phyloP scores from a whole-genome alignment of 2,888 invertebrate genomes.

The Pteria penguin region DNA sequence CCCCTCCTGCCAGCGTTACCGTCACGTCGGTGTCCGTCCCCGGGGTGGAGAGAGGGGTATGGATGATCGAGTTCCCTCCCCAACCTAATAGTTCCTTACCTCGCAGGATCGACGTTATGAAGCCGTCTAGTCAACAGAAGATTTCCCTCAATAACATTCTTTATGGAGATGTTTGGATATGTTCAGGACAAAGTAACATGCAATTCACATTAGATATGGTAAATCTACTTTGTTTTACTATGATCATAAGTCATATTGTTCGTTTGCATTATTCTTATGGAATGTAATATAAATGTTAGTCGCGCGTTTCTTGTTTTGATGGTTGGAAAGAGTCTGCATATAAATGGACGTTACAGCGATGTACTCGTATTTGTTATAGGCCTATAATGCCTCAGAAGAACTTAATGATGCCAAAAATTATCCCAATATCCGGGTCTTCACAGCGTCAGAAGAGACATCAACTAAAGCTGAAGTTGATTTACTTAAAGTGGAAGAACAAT shows the following conservation, averaged over 20 bases:
- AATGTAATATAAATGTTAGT: too few relatives aligned
- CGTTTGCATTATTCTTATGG: not conserved
- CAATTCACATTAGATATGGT: conserved; percentile 69
- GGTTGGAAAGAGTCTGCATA: too few relatives aligned
- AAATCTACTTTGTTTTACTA: not conserved
- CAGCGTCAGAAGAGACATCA: conserved; percentile 54
- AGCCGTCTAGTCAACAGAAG: not conserved
- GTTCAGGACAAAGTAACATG: conserved; percentile 79
- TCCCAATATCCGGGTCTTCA: conserved; percentile 66
- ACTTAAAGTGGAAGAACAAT: conserved; percentile 51
- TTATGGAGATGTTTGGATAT: conserved; percentile 79
- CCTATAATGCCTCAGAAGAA: conserved; percentile 62
- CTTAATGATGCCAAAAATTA: conserved; percentile 58
- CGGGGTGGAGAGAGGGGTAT: conserved; percentile 42
- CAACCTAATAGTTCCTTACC: conserved; percentile 49
- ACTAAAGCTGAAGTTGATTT: conserved; percentile 54
- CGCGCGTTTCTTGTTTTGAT: too few relatives aligned
- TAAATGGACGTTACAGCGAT: too few relatives aligned
- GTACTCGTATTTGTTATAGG: too few relatives aligned
- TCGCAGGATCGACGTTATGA: conserved; percentile 54
- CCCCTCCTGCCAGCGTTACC: not conserved
- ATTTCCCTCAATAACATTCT: conserved; percentile 66
- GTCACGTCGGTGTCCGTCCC: conserved; percentile 20
- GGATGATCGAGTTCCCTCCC: conserved; percentile 61
- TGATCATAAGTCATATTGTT: not conserved